Conservation (phyloP, 2,888 invertebrate species). For the Dendrolimus houi region DNA sequence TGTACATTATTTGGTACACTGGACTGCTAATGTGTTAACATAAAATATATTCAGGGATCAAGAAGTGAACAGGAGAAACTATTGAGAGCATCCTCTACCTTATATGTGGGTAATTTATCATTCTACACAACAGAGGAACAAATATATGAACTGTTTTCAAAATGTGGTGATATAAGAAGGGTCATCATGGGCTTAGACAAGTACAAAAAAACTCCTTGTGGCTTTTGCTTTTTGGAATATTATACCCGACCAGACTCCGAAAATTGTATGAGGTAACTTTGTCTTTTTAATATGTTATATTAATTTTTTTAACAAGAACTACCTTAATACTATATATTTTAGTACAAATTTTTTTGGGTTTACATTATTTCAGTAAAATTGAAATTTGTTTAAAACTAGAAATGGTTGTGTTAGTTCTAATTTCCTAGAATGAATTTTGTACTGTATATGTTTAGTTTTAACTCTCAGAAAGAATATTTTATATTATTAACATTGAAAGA, state of each 20-base stretch:
- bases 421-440: too few relatives aligned
- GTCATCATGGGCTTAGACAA: slow-evolving; percentile 99
- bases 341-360: slow-evolving; percentile 2
- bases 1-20: too few relatives aligned
- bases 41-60: slow-evolving; percentile 80
- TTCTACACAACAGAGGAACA: slow-evolving; percentile 99
- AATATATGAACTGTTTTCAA: slow-evolving; percentile 96
- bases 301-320: neutral
- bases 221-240: slow-evolving; percentile 99
- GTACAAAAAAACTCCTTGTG: slow-evolving; percentile 98
- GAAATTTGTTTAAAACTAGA: too few relatives aligned
- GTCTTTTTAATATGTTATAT: neutral
- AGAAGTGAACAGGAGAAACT: slow-evolving; percentile 90
- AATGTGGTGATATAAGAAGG: slow-evolving; percentile 95
- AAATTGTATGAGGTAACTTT: slow-evolving; percentile 82
- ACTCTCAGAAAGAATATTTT: too few relatives aligned
- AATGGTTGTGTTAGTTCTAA: too few relatives aligned
- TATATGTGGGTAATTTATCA: slow-evolving; percentile 98
- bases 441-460: too few relatives aligned
- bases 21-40: neutral
- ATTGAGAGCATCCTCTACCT: slow-evolving; percentile 84
- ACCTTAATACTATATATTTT: neutral
- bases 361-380: too few relatives aligned
- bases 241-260: slow-evolving; percentile 85
- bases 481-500: too few relatives aligned